phyloP scores from a whole-genome alignment of 2,888 invertebrate species.

The Caenorhabditis sinica region DNA sequence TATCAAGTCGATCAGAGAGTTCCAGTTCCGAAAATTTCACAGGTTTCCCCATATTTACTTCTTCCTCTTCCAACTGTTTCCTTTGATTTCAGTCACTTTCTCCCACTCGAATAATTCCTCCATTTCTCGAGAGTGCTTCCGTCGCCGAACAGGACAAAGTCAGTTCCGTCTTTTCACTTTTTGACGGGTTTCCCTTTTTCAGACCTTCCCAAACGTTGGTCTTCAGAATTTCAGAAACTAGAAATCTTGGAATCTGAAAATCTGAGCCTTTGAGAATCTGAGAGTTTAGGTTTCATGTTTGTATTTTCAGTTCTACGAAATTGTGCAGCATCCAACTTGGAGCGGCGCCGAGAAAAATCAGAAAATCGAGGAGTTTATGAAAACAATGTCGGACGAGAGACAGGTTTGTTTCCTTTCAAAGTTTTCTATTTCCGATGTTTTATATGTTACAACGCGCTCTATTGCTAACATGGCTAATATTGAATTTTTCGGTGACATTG shows the following conservation, averaged over 20 bases:
- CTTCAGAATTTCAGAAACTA: too few species aligned
- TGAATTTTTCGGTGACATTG: too few species aligned
- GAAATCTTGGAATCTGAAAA: too few species aligned
- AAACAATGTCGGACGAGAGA: constrained; percentile 66
- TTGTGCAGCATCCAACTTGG: constrained; percentile 75
- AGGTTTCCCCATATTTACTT: background rate
- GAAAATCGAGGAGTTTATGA: constrained; percentile 73
- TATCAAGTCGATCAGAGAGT: constrained; percentile 54
- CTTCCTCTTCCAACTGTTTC: constrained; percentile 9
- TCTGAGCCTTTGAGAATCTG: too few species aligned
- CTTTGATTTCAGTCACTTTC: constrained; percentile 23
- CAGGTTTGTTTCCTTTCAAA: constrained; percentile 58
- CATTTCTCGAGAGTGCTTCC: constrained; percentile 73
- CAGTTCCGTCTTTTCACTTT: constrained; percentile 22
- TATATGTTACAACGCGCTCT: too few species aligned
- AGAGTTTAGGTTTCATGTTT: too few species aligned
- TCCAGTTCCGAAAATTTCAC: constrained; percentile 19
- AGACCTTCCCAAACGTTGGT: too few species aligned
- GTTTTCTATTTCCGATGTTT: background rate
- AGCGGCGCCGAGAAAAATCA: constrained; percentile 69
- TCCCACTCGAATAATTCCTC: constrained; percentile 73
- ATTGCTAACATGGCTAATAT: too few species aligned
- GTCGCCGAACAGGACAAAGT: constrained; percentile 72
- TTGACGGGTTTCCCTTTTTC: constrained; percentile 27
- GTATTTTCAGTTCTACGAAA: constrained; percentile 73